phyloP scores from a whole-genome alignment of 2,113 vertebrate species.

The Crotophaga sulcirostris region DNA sequence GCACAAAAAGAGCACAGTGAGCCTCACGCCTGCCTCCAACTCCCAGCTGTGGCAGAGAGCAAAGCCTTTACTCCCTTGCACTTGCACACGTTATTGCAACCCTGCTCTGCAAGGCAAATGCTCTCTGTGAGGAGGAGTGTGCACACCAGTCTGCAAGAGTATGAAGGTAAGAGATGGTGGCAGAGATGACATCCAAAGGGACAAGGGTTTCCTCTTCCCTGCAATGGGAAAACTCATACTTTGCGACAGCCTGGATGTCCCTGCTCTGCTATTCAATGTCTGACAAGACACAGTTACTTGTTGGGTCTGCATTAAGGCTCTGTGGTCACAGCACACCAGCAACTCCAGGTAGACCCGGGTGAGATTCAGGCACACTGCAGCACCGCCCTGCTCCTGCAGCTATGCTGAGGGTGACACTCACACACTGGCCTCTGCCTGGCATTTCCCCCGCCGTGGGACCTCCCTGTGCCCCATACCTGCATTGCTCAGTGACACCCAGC shows the following conservation, averaged over 20 bases:
- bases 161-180: background rate
- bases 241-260: background rate
- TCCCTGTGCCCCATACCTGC: background rate
- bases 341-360: accelerated
- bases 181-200: background rate
- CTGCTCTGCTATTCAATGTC: background rate
- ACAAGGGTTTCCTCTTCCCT: background rate
- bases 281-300: background rate
- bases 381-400: background rate
- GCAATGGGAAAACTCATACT: background rate
- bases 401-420: accelerated
- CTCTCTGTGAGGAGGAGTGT: background rate
- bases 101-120: background rate
- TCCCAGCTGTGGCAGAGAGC: background rate
- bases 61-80: background rate
- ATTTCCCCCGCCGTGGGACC: accelerated
- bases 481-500: background rate
- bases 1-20: accelerated
- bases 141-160: background rate
- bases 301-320: background rate
- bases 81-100: accelerated
- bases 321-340: accelerated
- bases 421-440: background rate
- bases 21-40: background rate
- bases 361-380: accelerated